phyloP scores from a whole-genome alignment of 37 sponge, comb jelly and placozoan species.

The Diacarnus erythraeanus region DNA sequence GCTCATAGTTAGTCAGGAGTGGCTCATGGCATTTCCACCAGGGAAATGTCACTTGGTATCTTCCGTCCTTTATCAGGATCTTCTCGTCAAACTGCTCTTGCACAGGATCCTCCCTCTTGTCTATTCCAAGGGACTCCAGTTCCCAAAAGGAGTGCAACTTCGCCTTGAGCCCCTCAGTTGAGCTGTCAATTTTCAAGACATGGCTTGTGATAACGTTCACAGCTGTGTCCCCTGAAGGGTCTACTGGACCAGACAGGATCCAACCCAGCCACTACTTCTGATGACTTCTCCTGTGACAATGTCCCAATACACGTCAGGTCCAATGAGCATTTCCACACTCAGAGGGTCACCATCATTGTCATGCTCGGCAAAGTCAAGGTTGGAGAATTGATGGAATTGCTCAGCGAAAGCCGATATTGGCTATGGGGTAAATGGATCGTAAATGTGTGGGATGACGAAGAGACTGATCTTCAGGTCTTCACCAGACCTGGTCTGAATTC shows the following conservation, averaged over 20 bases:
- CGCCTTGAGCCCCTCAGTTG: not conserved
- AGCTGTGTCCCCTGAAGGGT: not conserved
- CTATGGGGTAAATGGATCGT: constrained; percentile 11
- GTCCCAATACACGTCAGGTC: constrained; percentile 26
- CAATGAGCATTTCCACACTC: constrained; percentile 23
- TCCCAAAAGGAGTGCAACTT: constrained; percentile 25
- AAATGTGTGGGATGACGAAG: constrained; percentile 27
- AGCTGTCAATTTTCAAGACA: not conserved
- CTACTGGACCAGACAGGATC: constrained; percentile 27
- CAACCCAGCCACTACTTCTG: constrained; percentile 16
- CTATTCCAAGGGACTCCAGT: constrained; percentile 32
- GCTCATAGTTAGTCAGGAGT: constrained; percentile 29
- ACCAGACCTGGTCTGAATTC: constrained; percentile 16
- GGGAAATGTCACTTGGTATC: constrained; percentile 38
- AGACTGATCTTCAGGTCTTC: not conserved
- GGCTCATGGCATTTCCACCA: constrained; percentile 41
- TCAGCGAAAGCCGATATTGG: not conserved
- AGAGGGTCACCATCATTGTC: not conserved
- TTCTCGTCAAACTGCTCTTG: constrained; percentile 12
- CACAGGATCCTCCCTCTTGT: not conserved
- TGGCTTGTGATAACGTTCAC: not conserved
- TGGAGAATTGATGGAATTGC: not conserved
- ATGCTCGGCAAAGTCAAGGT: constrained; percentile 10
- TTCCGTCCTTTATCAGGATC: constrained; percentile 15
- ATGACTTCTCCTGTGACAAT: constrained; percentile 23